Percentiles rank a stretch among this genome's conserved stretches.
phyloP scores from a whole-genome alignment of 2,113 vertebrate species.

The Uria aalge region DNA sequence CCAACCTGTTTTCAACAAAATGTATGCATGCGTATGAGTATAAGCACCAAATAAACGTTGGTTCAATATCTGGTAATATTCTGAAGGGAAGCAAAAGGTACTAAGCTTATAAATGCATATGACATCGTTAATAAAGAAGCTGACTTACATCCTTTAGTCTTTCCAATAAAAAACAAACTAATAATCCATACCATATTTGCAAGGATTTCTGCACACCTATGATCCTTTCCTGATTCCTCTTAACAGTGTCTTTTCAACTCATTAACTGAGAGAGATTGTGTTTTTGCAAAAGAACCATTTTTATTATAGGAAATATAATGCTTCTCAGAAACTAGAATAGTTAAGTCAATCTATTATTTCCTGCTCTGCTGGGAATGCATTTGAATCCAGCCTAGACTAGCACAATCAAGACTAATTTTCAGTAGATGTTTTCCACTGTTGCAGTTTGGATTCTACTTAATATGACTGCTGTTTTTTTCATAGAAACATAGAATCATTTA shows the following conservation, averaged over 20 bases:
- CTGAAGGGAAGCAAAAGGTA: background rate
- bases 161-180: background rate
- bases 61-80: background rate
- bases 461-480: background rate
- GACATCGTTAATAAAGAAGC: background rate
- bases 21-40: rapidly evolving
- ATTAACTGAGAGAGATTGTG: background rate
- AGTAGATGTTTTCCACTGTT: background rate
- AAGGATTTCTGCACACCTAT: background rate
- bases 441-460: background rate
- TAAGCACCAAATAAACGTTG: background rate
- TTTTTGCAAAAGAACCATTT: background rate
- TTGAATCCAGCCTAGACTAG: background rate
- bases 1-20: background rate
- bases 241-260: background rate
- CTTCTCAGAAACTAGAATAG: background rate
- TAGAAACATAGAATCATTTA: background rate
- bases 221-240: background rate
- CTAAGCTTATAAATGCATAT: background rate
- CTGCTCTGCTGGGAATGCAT: background rate
- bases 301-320: background rate
- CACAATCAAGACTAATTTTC: background rate
- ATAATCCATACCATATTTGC: background rate
- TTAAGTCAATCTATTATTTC: background rate
- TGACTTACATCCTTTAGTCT: background rate